Conservation (phyloP, 2,113 vertebrate species). For the Polypterus senegalus region DNA sequence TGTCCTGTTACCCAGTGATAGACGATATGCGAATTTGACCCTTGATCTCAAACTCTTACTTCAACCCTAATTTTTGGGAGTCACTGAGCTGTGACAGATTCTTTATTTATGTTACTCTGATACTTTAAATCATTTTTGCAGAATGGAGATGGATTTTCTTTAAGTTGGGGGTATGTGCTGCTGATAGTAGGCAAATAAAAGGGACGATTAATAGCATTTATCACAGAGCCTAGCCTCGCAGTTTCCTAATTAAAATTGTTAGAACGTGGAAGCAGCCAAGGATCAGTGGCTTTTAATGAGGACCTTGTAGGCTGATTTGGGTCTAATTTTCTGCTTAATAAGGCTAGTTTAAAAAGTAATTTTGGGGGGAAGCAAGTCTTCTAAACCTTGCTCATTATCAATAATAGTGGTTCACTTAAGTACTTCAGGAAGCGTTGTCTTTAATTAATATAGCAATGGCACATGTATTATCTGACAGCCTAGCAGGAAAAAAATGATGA, state of each 20-base stretch:
- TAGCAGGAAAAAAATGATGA: constrained; percentile 62
- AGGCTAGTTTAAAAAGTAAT: constrained; percentile 82
- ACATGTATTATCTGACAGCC: constrained; percentile 69
- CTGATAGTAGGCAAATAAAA: constrained; percentile 54
- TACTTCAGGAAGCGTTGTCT: constrained; percentile 68
- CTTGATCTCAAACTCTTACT: too few relatives aligned
- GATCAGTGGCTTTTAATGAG: constrained; percentile 87
- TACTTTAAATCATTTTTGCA: background rate
- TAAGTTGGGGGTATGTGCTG: constrained; percentile 34
- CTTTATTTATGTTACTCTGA: too few relatives aligned
- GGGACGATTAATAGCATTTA: constrained; percentile 87
- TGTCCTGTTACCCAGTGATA: too few relatives aligned
- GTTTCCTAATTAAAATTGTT: constrained; percentile 80
- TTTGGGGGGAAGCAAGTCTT: constrained; percentile 72
- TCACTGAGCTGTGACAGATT: too few relatives aligned
- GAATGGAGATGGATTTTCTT: constrained; percentile 23
- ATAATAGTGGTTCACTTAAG: constrained; percentile 68
- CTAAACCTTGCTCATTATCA: constrained; percentile 79
- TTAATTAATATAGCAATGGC: constrained; percentile 74
- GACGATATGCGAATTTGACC: too few relatives aligned
- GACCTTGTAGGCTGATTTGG: constrained; percentile 79
- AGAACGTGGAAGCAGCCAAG: constrained; percentile 69
- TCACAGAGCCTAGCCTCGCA: constrained; percentile 58
- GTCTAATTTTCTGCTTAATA: constrained; percentile 90
- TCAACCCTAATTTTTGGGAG: too few relatives aligned